These are phyloP conservation scores for Aotus griseimembra DNA, from an alignment of 2,797 vertebrate genomes.

Conservation along the genomic window DNA sequence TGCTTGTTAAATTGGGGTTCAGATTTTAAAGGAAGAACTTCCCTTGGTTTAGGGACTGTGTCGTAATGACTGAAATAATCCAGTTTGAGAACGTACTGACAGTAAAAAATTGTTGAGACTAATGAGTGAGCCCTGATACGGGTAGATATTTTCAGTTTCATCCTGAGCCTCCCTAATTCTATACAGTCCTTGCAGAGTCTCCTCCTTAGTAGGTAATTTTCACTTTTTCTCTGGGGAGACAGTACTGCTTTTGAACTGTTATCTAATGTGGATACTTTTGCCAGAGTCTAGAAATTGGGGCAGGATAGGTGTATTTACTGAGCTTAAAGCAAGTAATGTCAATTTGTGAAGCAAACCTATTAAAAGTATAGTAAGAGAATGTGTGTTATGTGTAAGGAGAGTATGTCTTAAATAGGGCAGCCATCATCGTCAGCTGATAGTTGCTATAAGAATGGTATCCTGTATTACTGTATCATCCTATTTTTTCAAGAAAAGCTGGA, in stretches of 20 bases:
- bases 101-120: slow-evolving; percentile 30
- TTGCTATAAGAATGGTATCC: background rate
- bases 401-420: background rate
- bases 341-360: slow-evolving; percentile 18
- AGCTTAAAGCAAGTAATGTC: slow-evolving; percentile 48
- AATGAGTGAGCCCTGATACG: background rate
- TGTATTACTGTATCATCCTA: slow-evolving; percentile 21
- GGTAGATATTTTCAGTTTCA: slow-evolving; percentile 24
- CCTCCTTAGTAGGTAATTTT: slow-evolving; percentile 11
- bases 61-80: slow-evolving; percentile 51
- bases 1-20: slow-evolving; percentile 37
- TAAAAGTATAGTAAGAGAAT: background rate
- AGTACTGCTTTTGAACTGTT: slow-evolving; percentile 38
- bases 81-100: background rate
- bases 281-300: slow-evolving; percentile 5
- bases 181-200: background rate
- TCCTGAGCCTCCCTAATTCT: slow-evolving; percentile 12
- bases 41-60: slow-evolving; percentile 12
- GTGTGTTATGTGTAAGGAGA: background rate
- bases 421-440: slow-evolving; percentile 1
- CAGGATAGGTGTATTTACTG: slow-evolving; percentile 17
- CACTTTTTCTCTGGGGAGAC: slow-evolving; percentile 5
- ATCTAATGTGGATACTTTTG: background rate
- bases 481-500: slow-evolving; percentile 45
- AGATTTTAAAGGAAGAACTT: background rate